Conservation (phyloP, 2,113 vertebrate species). For the Hemiscyllium ocellatum region DNA sequence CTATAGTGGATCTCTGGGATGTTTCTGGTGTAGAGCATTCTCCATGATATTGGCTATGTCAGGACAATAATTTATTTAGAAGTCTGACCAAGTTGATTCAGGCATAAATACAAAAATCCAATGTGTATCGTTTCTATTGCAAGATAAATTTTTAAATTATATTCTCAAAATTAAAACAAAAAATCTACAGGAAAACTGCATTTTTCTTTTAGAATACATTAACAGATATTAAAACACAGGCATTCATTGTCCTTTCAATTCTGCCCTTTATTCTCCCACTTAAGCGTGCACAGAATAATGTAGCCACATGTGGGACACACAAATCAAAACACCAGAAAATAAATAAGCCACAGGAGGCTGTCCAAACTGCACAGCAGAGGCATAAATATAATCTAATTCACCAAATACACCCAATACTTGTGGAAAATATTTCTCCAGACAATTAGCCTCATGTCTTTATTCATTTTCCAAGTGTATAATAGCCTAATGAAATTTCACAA, state of each 20-base stretch:
- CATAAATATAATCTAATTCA: neutral
- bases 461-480: neutral
- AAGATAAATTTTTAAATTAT: neutral
- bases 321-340: constrained; percentile 18
- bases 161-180: neutral
- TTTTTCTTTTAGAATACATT: neutral
- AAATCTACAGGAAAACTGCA: neutral
- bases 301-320: neutral
- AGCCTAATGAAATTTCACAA: constrained; percentile 9
- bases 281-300: neutral
- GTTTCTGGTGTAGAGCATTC: neutral
- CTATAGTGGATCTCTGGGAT: neutral
- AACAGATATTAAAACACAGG: constrained; percentile 2
- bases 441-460: neutral
- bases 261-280: neutral
- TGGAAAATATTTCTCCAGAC: neutral
- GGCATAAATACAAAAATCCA: neutral
- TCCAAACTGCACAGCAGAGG: neutral
- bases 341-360: neutral
- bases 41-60: neutral
- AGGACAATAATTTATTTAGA: neutral
- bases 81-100: neutral
- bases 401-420: neutral
- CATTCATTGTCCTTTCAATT: neutral
- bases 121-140: neutral